These are phyloP conservation scores for Drosophila peninsularis DNA, from an alignment of 2,888 invertebrate species.

Conservation along the genomic window DNA sequence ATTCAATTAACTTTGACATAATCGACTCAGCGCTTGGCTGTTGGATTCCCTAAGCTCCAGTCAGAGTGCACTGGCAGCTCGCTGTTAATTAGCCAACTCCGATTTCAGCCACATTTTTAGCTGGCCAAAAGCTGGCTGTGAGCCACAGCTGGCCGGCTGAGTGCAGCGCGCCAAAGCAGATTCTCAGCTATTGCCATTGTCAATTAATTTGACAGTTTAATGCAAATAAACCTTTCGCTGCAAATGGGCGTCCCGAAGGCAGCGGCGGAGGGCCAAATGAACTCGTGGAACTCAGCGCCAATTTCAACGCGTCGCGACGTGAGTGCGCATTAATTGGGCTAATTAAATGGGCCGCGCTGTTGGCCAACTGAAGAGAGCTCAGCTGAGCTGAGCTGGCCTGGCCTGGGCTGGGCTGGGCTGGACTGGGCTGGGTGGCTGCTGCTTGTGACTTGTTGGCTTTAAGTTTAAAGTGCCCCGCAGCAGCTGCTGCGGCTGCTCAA, in stretches of 20 bases:
- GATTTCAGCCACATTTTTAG: slow-evolving; percentile 11
- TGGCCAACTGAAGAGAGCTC: slow-evolving; percentile 23
- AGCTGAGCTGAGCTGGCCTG: not conserved
- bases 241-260: slow-evolving; percentile 10
- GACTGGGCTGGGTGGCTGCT: not conserved
- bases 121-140: slow-evolving; percentile 3
- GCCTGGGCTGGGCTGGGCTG: not conserved
- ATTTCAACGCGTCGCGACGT: slow-evolving; percentile 43
- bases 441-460: slow-evolving; percentile 50
- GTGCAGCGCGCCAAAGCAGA: slow-evolving; percentile 22
- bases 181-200: slow-evolving; percentile 43
- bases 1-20: not conserved
- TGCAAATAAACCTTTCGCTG: slow-evolving; percentile 61
- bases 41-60: not conserved
- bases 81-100: slow-evolving; percentile 48
- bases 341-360: slow-evolving; percentile 52
- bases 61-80: slow-evolving; percentile 6
- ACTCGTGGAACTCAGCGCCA: slow-evolving; percentile 37
- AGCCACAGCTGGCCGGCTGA: slow-evolving; percentile 24
- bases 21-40: slow-evolving; percentile 6
- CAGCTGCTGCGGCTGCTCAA: slow-evolving; percentile 42
- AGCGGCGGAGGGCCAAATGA: slow-evolving; percentile 21
- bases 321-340: slow-evolving; percentile 67
- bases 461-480: slow-evolving; percentile 41
- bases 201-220: slow-evolving; percentile 69